phyloP scores from a whole-genome alignment of 2,888 invertebrate species.

The Nezara viridula region DNA sequence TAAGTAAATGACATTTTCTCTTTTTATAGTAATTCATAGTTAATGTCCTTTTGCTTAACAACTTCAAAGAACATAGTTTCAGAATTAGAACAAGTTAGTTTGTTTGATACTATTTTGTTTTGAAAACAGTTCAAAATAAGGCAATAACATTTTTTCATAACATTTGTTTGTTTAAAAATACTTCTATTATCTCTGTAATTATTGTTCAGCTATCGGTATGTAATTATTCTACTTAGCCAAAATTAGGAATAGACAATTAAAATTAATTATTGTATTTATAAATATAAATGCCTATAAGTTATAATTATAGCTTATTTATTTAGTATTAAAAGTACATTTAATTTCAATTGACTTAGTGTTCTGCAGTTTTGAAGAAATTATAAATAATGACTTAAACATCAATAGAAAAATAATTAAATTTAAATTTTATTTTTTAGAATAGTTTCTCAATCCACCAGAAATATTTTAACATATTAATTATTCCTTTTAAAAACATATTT shows the following conservation, averaged over 20 bases:
- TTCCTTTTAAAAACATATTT: neutral
- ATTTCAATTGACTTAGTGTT: neutral
- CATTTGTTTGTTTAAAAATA: neutral
- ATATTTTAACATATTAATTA: neutral
- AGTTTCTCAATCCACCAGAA: neutral
- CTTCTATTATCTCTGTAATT: neutral
- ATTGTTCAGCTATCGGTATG: too few relatives aligned
- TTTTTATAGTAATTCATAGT: neutral
- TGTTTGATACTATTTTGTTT: neutral
- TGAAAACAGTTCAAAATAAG: neutral
- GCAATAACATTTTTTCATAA: neutral
- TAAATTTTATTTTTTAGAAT: too few relatives aligned
- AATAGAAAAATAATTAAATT: too few relatives aligned
- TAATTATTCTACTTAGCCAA: too few relatives aligned
- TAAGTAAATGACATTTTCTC: conserved; percentile 6
- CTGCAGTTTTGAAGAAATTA: neutral
- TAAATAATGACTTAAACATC: too few relatives aligned
- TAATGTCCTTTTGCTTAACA: neutral
- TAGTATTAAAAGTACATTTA: neutral
- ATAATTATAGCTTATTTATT: neutral
- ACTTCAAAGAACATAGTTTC: neutral
- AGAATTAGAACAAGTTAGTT: neutral
- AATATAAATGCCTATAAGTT: neutral
- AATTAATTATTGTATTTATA: neutral
- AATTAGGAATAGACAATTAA: too few relatives aligned